A percentile compares a stretch with the other conserved stretches of the same genome.
Conservation (phyloP, 2,888 invertebrate species). For the Drosophila mercatorum region DNA sequence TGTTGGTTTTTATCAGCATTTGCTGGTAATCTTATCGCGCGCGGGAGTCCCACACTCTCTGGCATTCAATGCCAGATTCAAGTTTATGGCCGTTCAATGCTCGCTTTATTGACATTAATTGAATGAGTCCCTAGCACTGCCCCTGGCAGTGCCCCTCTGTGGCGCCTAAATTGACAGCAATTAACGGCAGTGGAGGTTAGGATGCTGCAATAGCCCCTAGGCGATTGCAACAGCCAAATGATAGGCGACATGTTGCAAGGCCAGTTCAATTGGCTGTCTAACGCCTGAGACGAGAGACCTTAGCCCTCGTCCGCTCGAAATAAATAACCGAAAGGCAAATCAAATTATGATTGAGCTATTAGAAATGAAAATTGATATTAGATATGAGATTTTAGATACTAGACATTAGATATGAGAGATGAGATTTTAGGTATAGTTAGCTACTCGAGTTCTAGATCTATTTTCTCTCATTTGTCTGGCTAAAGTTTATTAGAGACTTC, state of each 20-base stretch:
- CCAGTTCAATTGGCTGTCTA: constrained; percentile 45
- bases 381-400: not conserved
- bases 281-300: constrained; percentile 4
- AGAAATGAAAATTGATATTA: not conserved
- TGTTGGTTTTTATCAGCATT: constrained; percentile 9
- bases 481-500: no score
- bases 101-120: constrained; percentile 74
- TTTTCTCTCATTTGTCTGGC: no score
- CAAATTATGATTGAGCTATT: not conserved
- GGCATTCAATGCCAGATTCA: constrained; percentile 53
- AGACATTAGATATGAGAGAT: not conserved
- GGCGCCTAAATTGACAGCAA: constrained; percentile 64
- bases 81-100: constrained; percentile 65
- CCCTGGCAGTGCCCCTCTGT: not conserved
- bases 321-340: not conserved
- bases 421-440: no score
- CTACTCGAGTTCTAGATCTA: no score
- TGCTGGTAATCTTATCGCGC: constrained; percentile 60
- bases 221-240: constrained; percentile 71
- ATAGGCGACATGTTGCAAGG: constrained; percentile 34
- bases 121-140: constrained; percentile 42
- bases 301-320: not conserved
- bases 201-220: constrained; percentile 63
- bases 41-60: constrained; percentile 5
- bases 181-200: constrained; percentile 40